Base-by-base conservation (phyloP, 2,888 invertebrate genomes). In the Trilocha varians region DNA sequence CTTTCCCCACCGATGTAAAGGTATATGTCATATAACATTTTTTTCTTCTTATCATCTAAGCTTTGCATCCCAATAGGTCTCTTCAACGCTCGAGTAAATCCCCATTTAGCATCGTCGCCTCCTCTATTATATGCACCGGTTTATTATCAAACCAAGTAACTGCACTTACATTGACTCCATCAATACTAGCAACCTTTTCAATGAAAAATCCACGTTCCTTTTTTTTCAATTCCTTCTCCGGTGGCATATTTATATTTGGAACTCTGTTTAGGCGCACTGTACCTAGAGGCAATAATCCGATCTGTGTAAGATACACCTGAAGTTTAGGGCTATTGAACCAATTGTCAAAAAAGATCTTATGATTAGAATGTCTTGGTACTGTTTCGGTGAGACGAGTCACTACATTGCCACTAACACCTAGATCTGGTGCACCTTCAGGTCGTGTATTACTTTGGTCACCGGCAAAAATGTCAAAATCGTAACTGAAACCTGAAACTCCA, bases 381-480 rank as follows among this genome's bases (percentile, higher is more conserved):
- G 54, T 52, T 13, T 32, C 39, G 2, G 49, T 40, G 5, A 65
- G 46, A 45, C 53, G 38, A 14, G 51, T 41, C n/a, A 65, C 64
- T 2, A 60, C 52, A 49, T 62, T 62, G n/a, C 45, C 43, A 32
- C 53, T 53, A 9, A 46, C 52, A n/a, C 60, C 58, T 13, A 63
- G 47, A 45, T 63, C 55, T 42, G 59, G 59, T 41, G 47, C 54
- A 46, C 48, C 53, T 39, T 43, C 40, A 6, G 59, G 54, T 34
- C 46, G 36, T 18, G 39, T 42, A 39, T 55, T 53, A 40, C 52
- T 57, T 45, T 61, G 55, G 32, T 52, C 46, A 13, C 64, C 67
- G 44, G 58, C 49, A 51, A 52, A 69, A 32, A 70, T 50, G 15
- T 70, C 61, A 42, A 70, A 72, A 45, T 70, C 67, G 36, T 65